Evolutionary conservation across 2,113 vertebrate species (phyloP).

Genomic region (Indri indri): DNA sequence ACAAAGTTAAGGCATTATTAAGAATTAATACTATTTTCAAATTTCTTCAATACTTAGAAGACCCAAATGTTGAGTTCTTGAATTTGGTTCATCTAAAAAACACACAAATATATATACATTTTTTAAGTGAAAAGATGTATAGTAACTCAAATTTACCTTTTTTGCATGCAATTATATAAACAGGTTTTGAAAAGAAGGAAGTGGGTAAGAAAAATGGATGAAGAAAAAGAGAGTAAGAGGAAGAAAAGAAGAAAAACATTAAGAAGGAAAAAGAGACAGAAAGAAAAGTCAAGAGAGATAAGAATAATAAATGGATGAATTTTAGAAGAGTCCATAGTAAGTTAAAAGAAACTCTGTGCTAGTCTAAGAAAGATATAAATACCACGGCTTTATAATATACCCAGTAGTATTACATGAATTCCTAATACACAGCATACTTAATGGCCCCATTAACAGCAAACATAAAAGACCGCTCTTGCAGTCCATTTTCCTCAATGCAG

Average conservation of each 20-base stretch:
- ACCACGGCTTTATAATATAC: background rate
- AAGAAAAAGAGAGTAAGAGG: background rate
- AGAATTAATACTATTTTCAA: background rate
- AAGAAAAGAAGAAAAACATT: background rate
- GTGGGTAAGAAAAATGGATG: background rate
- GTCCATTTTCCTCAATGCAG: conserved; percentile 19
- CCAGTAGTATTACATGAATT: conserved; percentile 6
- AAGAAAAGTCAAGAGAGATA: background rate
- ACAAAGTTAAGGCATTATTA: background rate
- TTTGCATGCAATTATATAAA: background rate
- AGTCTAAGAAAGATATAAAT: conserved; percentile 27
- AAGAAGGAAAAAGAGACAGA: background rate
- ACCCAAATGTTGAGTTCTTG: background rate
- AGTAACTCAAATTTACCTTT: background rate
- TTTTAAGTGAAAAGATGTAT: background rate
- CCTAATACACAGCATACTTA: conserved; percentile 29
- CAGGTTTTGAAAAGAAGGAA: background rate
- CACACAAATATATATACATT: background rate
- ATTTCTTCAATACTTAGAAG: background rate
- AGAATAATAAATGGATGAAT: background rate
- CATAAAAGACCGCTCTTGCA: conserved; percentile 26
- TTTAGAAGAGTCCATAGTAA: background rate
- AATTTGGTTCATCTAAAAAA: conserved; percentile 35
- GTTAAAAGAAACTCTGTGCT: conserved; percentile 1
- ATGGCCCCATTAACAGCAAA: conserved; percentile 22